Evolutionary conservation across 2,797 vertebrate species (phyloP).

Genomic region (Novumbra hubbsi): DNA sequence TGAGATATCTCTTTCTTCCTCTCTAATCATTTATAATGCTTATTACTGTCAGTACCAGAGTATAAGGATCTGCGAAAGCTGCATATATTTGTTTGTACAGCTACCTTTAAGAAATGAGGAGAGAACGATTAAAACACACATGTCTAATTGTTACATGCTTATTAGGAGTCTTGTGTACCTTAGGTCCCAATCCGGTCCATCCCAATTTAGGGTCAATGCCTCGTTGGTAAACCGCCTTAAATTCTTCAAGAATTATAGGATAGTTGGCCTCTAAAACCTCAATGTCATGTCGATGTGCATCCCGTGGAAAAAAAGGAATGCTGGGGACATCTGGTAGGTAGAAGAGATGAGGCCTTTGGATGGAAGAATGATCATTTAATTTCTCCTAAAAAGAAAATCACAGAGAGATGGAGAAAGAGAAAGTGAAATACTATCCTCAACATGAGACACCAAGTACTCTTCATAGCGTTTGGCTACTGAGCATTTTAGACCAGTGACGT

Average conservation of each 20-base stretch:
- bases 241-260: slow-evolving; percentile 79
- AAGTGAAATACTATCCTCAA: background rate
- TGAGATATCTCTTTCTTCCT: no score
- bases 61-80: no score
- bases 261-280: slow-evolving; percentile 83
- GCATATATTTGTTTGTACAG: no score
- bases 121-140: background rate
- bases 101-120: background rate
- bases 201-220: slow-evolving; percentile 73
- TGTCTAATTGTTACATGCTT: background rate
- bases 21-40: no score
- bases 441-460: background rate
- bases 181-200: slow-evolving; percentile 72
- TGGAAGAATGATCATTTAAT: slow-evolving; percentile 71
- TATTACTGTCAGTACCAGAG: no score
- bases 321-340: slow-evolving; percentile 87
- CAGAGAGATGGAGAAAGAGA: slow-evolving; percentile 2
- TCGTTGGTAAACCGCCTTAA: slow-evolving; percentile 75
- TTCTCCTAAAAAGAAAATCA: slow-evolving; percentile 53
- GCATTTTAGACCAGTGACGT: background rate
- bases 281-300: slow-evolving; percentile 87
- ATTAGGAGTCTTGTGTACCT: slow-evolving; percentile 54
- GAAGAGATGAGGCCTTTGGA: slow-evolving; percentile 86
- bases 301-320: slow-evolving; percentile 83
- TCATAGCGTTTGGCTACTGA: background rate